Conservation (phyloP, 1,140 invertebrate species). For the Leptoteleia sp. region DNA sequence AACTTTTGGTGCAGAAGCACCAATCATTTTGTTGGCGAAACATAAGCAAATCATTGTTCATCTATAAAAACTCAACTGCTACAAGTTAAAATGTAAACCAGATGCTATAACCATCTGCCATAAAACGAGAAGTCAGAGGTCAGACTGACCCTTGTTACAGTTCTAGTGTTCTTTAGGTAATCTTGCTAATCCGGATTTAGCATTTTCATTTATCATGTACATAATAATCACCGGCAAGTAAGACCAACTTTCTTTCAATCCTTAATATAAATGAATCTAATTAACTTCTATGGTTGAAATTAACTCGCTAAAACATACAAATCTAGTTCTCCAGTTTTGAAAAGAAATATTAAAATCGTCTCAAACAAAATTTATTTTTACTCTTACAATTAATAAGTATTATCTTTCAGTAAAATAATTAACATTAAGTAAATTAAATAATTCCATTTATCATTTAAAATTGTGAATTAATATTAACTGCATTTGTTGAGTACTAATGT, state of each 20-base stretch:
- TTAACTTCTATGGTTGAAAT: background rate
- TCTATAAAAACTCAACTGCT: background rate
- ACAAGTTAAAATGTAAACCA: conserved; percentile 12
- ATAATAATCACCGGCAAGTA: background rate
- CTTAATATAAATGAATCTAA: background rate
- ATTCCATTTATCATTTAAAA: no score
- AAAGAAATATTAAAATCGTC: no score
- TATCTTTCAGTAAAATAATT: no score
- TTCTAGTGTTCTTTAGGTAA: conserved; percentile 27
- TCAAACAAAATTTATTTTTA: no score
- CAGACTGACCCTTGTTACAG: conserved; percentile 21
- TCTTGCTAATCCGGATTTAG: conserved; percentile 5
- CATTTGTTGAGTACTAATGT: no score
- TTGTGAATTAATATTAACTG: no score
- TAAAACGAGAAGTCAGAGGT: conserved; percentile 21
- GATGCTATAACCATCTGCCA: conserved; percentile 32
- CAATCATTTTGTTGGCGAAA: no score
- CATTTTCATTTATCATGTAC: conserved; percentile 18
- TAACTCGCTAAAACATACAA: background rate
- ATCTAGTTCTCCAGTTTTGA: background rate
- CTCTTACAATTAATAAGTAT: no score
- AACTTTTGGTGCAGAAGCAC: no score
- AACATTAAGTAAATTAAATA: no score
- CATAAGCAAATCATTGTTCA: conserved; percentile 10
- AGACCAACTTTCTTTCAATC: conserved; percentile 4